Conservation (phyloP, 2,113 vertebrate genomes). For the Amblyornis subalaris region DNA sequence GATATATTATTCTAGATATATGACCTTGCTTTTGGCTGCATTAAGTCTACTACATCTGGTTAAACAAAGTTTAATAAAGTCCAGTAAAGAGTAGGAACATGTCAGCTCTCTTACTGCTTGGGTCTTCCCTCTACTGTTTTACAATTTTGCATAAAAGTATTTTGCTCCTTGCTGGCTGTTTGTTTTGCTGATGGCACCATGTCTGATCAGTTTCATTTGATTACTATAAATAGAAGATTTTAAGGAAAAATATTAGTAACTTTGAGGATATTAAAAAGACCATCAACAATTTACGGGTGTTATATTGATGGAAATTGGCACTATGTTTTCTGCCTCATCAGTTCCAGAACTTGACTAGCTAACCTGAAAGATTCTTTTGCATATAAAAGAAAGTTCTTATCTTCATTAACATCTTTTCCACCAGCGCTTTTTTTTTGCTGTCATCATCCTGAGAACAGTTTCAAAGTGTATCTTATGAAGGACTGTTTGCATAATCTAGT, state of each 20-base stretch:
- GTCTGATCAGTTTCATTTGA: neutral
- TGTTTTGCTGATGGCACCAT: neutral
- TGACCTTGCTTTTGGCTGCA: neutral
- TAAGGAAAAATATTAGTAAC: neutral
- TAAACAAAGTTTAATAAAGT: neutral
- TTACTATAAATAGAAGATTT: neutral
- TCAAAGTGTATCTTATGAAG: neutral
- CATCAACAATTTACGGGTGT: neutral
- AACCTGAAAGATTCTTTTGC: neutral
- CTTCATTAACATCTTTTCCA: neutral
- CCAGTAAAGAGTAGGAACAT: neutral
- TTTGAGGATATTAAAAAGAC: neutral
- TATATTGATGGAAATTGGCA: neutral
- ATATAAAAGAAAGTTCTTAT: neutral
- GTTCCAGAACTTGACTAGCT: neutral
- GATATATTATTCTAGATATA: neutral
- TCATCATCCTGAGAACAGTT: neutral
- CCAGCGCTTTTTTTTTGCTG: neutral
- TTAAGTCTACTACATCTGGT: neutral
- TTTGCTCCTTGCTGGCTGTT: neutral
- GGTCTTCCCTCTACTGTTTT: neutral
- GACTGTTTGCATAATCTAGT: neutral
- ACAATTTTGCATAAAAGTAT: neutral
- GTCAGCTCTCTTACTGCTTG: neutral
- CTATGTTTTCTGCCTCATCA: neutral